These are phyloP conservation scores for Machaerirhynchus nigripectus DNA, from an alignment of 2,113 vertebrate species.

Conservation along the genomic window DNA sequence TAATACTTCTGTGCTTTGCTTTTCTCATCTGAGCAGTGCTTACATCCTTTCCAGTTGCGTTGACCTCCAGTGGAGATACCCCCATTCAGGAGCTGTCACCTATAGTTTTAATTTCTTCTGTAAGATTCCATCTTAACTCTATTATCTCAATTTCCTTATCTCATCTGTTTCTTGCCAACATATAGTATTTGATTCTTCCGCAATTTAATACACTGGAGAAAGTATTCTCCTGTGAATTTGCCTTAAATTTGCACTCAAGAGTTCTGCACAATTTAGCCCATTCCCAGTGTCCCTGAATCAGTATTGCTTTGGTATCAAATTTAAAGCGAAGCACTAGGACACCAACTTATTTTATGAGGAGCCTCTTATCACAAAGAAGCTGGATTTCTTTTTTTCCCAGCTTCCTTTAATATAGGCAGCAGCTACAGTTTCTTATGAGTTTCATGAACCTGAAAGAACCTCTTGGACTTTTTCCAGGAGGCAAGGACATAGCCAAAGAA, in stretches of 20 bases:
- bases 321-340: not conserved
- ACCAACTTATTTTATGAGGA: not conserved
- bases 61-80: not conserved
- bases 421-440: not conserved
- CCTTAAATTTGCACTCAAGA: not conserved
- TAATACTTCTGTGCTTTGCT: not conserved
- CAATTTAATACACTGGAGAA: not conserved
- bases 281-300: not conserved
- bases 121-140: not conserved
- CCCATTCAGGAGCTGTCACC: not conserved
- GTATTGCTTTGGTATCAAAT: not conserved
- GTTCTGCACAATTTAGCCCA: not conserved
- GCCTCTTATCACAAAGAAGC: not conserved
- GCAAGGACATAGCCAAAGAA: not conserved
- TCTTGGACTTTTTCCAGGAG: not conserved
- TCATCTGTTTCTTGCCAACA: not conserved
- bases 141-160: not conserved
- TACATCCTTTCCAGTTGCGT: not conserved
- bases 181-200: not conserved
- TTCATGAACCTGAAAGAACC: not conserved
- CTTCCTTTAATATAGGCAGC: not conserved
- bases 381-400: not conserved
- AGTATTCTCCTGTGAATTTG: not conserved
- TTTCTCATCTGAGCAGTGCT: not conserved
- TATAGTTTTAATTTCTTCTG: not conserved